phyloP scores from a whole-genome alignment of 2,113 vertebrate species.

The Leptobrachium ailaonicum region DNA sequence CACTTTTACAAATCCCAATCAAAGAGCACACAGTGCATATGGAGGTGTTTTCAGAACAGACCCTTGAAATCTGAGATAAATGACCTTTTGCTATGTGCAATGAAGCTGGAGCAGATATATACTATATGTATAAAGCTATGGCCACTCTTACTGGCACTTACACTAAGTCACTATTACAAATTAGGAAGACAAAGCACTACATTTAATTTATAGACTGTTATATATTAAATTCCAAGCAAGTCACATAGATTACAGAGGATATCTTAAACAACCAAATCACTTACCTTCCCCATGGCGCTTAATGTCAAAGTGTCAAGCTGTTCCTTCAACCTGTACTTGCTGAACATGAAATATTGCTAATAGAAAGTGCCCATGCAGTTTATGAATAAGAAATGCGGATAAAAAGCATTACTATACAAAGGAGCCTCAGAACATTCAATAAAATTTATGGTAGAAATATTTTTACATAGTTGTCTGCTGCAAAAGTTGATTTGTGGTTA shows the following conservation, averaged over 20 bases:
- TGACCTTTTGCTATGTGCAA: background rate
- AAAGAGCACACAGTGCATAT: background rate
- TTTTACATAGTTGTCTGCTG: conserved; percentile 58
- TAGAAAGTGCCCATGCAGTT: conserved; percentile 60
- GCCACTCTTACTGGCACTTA: background rate
- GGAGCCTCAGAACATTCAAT: conserved; percentile 51
- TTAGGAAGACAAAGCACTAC: background rate
- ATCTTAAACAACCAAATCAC: conserved; percentile 58
- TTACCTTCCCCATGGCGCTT: conserved; percentile 56
- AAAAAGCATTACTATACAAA: conserved; percentile 54
- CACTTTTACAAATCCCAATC: background rate
- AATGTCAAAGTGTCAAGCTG: conserved; percentile 61
- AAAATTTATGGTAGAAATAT: conserved; percentile 68
- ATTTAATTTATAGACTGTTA: background rate
- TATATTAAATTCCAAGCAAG: conserved; percentile 25
- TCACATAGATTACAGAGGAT: conserved; percentile 45
- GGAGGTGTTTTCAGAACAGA: background rate
- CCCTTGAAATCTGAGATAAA: background rate
- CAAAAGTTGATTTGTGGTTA: conserved; percentile 60
- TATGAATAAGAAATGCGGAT: conserved; percentile 62
- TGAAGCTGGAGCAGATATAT: background rate
- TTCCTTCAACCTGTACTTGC: conserved; percentile 60
- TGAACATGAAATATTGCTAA: conserved; percentile 64
- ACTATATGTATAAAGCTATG: background rate
- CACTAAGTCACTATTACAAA: background rate